These are phyloP conservation scores for Otolemur garnettii DNA, from an alignment of 2,113 vertebrate species.

Conservation along the genomic window DNA sequence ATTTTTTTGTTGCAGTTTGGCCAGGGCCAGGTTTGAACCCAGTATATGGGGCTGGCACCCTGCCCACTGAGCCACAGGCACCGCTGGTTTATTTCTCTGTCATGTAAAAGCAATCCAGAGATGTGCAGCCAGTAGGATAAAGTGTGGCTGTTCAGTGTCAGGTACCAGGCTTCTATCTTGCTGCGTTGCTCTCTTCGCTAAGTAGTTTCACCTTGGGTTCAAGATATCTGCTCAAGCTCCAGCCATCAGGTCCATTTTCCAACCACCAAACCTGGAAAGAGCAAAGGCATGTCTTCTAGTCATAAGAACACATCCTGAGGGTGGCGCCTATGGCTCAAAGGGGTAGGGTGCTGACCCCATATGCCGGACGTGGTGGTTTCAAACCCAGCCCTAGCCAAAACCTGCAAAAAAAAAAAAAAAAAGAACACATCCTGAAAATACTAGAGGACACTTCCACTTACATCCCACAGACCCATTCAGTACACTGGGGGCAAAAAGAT, in stretches of 20 bases:
- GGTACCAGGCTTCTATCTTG: background rate
- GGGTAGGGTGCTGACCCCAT: too few relatives aligned
- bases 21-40: too few relatives aligned
- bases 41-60: too few relatives aligned
- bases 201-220: conserved; percentile 26
- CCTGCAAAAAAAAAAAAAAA: too few relatives aligned
- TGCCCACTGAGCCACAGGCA: too few relatives aligned
- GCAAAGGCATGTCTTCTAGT: conserved; percentile 44
- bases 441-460: conserved; percentile 9
- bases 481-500: too few relatives aligned
- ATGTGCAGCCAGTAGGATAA: background rate
- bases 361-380: too few relatives aligned
- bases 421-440: conserved; percentile 49
- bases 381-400: too few relatives aligned
- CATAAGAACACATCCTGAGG: background rate
- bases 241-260: conserved; percentile 24
- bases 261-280: conserved; percentile 15
- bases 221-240: conserved; percentile 25
- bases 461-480: background rate
- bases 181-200: background rate
- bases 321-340: too few relatives aligned
- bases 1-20: too few relatives aligned
- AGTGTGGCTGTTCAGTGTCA: background rate
- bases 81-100: too few relatives aligned
- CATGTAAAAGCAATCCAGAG: conserved; percentile 10